A percentile compares a stretch with the other conserved stretches of the same genome.
These are phyloP conservation scores for Euproctis similis DNA, from an alignment of 2,888 invertebrate species.

Conservation along the genomic window DNA sequence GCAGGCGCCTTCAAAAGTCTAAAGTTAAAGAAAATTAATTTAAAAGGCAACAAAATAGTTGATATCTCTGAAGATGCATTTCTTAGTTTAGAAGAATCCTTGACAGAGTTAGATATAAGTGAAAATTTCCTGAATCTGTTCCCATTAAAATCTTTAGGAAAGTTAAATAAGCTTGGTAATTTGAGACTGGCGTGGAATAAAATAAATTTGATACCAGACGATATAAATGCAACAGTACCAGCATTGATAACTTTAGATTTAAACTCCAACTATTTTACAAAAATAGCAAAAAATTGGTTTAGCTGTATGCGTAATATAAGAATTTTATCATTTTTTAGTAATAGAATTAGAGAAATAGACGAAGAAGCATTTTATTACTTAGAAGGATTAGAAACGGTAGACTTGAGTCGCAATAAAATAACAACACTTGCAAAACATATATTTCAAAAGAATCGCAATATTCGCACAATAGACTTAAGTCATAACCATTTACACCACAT, in stretches of 20 bases:
- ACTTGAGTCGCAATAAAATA: slow-evolving; percentile 92
- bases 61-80: slow-evolving; percentile 90
- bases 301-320: slow-evolving; percentile 85
- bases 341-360: slow-evolving; percentile 85
- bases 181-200: slow-evolving; percentile 88
- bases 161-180: slow-evolving; percentile 82
- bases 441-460: slow-evolving; percentile 84
- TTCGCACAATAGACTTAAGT: slow-evolving; percentile 89
- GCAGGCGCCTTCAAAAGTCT: slow-evolving; percentile 90
- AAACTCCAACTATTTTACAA: slow-evolving; percentile 88
- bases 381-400: slow-evolving; percentile 85
- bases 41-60: slow-evolving; percentile 89
- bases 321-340: slow-evolving; percentile 88
- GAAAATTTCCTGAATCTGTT: slow-evolving; percentile 90
- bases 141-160: slow-evolving; percentile 85
- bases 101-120: slow-evolving; percentile 89
- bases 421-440: slow-evolving; percentile 83
- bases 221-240: slow-evolving; percentile 81
- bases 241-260: slow-evolving; percentile 87
- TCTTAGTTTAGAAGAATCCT: slow-evolving; percentile 82
- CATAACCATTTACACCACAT: slow-evolving; percentile 93
- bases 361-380: slow-evolving; percentile 85
- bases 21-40: slow-evolving; percentile 85
- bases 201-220: slow-evolving; percentile 84
- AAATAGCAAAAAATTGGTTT: slow-evolving; percentile 85